These are phyloP conservation scores for Ctenomys sociabilis DNA, from an alignment of 2,113 vertebrate genomes.

Conservation along the genomic window DNA sequence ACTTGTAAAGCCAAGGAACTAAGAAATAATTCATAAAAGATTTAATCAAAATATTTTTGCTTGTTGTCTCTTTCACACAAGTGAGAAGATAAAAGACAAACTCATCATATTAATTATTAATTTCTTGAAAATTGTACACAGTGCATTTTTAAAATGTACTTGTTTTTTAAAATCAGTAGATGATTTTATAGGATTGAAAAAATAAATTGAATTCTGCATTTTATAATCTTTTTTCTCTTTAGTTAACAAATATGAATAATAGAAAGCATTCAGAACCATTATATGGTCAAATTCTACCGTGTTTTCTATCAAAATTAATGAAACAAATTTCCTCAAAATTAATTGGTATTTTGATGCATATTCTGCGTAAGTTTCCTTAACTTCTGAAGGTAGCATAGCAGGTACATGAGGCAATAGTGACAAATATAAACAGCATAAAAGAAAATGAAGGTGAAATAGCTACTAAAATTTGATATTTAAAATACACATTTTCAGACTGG, in stretches of 20 bases:
- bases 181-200: neutral
- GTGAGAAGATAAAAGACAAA: neutral
- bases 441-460: neutral
- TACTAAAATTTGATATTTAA: neutral
- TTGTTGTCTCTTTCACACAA: neutral
- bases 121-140: neutral
- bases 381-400: neutral
- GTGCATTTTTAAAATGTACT: neutral
- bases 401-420: neutral
- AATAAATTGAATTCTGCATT: neutral
- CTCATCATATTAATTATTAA: neutral
- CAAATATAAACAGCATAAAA: neutral
- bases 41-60: neutral
- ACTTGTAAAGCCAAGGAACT: neutral
- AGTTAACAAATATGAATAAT: neutral
- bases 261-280: neutral
- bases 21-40: neutral
- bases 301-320: fast-evolving
- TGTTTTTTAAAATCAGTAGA: neutral
- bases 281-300: neutral
- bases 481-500: neutral
- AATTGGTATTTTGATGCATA: neutral
- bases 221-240: neutral
- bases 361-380: neutral
- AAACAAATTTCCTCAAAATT: fast-evolving